These are phyloP conservation scores for Troides oblongomaculatus DNA, from an alignment of 2,888 invertebrate genomes.

Conservation along the genomic window DNA sequence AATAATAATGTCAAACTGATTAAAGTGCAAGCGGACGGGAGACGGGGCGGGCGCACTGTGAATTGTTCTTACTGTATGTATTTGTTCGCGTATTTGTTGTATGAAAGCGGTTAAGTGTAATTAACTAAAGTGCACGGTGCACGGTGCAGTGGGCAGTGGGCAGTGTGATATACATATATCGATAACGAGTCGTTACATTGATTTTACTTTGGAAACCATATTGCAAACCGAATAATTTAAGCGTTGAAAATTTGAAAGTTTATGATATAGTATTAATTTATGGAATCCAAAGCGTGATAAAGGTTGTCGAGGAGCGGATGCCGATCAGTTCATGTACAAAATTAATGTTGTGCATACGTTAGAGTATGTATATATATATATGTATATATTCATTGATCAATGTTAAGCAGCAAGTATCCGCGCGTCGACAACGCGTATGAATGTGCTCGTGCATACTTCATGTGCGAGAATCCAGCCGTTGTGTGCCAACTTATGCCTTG, in stretches of 20 bases:
- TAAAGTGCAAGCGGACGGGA: background rate
- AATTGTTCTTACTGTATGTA: constrained; percentile 24
- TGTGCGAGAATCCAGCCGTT: constrained; percentile 80
- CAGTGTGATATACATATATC: constrained; percentile 49
- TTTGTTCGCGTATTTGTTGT: constrained; percentile 17
- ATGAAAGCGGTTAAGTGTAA: constrained; percentile 21
- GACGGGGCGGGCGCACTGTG: background rate
- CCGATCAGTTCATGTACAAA: background rate
- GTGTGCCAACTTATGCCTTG: constrained; percentile 98
- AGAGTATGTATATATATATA: no score
- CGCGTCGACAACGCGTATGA: constrained; percentile 31
- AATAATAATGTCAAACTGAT: constrained; percentile 24
- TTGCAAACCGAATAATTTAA: background rate
- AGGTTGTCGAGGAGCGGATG: constrained; percentile 19
- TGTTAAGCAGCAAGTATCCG: constrained; percentile 26
- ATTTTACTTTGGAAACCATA: constrained; percentile 39
- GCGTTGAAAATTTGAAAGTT: background rate
- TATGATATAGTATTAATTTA: constrained; percentile 14
- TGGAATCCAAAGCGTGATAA: constrained; percentile 34
- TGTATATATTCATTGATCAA: background rate
- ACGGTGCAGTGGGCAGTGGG: constrained; percentile 49
- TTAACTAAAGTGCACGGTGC: constrained; percentile 64
- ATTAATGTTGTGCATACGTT: background rate
- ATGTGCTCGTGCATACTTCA: constrained; percentile 77
- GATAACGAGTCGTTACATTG: constrained; percentile 38